Evolutionary conservation across 2,888 invertebrate species (phyloP).

Genomic region (Lathronympha strigana): DNA sequence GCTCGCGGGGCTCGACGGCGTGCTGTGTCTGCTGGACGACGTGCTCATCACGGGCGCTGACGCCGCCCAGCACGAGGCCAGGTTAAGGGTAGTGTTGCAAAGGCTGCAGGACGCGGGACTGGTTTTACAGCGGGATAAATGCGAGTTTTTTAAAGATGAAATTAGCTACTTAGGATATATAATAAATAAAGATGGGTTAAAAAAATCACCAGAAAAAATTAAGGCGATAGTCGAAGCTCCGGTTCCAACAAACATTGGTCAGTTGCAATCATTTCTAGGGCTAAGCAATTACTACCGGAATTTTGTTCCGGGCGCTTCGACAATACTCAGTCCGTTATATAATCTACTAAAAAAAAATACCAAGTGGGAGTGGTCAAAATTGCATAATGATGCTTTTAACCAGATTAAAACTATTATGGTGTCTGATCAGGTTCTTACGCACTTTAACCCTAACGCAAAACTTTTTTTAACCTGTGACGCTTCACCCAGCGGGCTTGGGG

Average conservation of each 20-base stretch:
- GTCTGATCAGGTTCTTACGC: slow-evolving; percentile 2
- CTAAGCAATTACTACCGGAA: slow-evolving; percentile 47
- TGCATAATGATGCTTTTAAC: slow-evolving; percentile 6
- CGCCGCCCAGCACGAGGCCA: no score
- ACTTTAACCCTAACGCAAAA: slow-evolving; percentile 9
- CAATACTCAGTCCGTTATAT: slow-evolving; percentile 35
- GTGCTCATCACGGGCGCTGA: no score
- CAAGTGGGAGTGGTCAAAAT: slow-evolving; percentile 37
- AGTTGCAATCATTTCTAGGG: slow-evolving; percentile 48
- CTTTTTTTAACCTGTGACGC: slow-evolving; percentile 9
- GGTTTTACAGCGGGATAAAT: no score
- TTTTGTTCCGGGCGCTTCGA: slow-evolving; percentile 43
- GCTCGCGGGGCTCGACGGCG: no score
- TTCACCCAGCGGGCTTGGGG: slow-evolving; percentile 1
- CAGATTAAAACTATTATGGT: not conserved
- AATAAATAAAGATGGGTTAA: no score
- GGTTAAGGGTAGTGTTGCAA: no score
- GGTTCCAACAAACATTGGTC: slow-evolving; percentile 40
- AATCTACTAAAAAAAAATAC: slow-evolving; percentile 22
- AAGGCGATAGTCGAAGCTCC: slow-evolving; percentile 40
- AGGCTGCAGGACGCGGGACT: slow-evolving; percentile 14
- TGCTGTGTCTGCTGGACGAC: no score
- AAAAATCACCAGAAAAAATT: slow-evolving; percentile 14
- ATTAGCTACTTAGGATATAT: no score
- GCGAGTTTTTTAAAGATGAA: no score